A percentile compares a stretch with the other conserved stretches of the same genome.
Conservation (phyloP, 2,113 vertebrate genomes). For the Sinocyclocheilus grahami region DNA sequence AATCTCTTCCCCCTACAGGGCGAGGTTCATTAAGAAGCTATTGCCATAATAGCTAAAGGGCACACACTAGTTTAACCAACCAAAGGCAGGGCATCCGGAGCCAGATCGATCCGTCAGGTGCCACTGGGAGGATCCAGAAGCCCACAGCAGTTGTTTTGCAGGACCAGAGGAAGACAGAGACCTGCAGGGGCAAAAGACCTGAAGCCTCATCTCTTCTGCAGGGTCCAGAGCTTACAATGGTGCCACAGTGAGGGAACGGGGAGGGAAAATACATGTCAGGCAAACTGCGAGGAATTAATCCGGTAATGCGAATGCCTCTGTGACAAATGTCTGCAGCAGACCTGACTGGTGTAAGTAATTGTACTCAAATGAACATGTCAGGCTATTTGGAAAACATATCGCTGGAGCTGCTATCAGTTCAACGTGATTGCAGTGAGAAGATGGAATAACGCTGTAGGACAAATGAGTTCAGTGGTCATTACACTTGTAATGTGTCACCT, state of each 20-base stretch:
- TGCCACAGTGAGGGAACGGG: conserved; percentile 9
- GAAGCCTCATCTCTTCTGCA: conserved; percentile 40
- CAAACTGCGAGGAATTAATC: conserved; percentile 64
- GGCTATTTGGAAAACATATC: conserved; percentile 58
- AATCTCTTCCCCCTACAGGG: conserved; percentile 70
- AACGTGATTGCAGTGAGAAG: not conserved
- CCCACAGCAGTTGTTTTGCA: not conserved
- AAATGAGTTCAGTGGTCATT: not conserved
- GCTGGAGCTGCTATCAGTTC: conserved; percentile 63
- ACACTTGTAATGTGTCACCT: not conserved
- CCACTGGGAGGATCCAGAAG: conserved; percentile 19
- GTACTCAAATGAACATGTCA: conserved; percentile 72
- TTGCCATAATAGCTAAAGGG: conserved; percentile 69
- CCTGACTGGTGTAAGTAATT: conserved; percentile 67
- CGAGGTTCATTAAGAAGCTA: conserved; percentile 73
- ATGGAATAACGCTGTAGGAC: not conserved
- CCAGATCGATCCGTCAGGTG: conserved; percentile 62
- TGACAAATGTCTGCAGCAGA: conserved; percentile 68
- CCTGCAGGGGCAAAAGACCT: conserved; percentile 32
- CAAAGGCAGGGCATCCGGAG: conserved; percentile 57
- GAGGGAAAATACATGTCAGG: conserved; percentile 48
- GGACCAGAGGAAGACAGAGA: conserved; percentile 51
- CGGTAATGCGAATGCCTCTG: conserved; percentile 61
- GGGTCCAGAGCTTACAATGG: not conserved
- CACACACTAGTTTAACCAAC: conserved; percentile 67